Conservation (phyloP, 2,113 vertebrate species). For the Takifugu bimaculatus region DNA sequence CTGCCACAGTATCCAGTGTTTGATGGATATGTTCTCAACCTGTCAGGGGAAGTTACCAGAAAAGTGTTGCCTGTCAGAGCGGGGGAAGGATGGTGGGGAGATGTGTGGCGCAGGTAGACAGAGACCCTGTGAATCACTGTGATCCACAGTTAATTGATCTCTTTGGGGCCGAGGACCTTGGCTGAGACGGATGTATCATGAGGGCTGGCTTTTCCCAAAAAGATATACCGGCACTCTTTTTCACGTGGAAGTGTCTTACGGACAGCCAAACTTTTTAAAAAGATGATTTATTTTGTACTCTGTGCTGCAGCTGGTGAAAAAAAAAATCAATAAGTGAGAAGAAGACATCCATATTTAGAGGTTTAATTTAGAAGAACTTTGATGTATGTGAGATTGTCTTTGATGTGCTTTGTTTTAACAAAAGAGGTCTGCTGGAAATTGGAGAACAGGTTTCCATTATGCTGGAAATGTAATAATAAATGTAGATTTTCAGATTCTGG, state of each 20-base stretch:
- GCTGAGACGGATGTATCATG: slow-evolving; percentile 14
- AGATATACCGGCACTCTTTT: background rate
- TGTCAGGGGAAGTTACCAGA: slow-evolving; percentile 62
- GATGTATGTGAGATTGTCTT: too few relatives aligned
- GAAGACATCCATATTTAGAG: too few relatives aligned
- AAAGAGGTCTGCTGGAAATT: too few relatives aligned
- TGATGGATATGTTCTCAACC: slow-evolving; percentile 69
- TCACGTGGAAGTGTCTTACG: background rate
- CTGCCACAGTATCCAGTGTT: slow-evolving; percentile 47
- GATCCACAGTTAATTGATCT: slow-evolving; percentile 66
- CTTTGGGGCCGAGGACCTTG: slow-evolving; percentile 54
- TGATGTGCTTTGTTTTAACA: too few relatives aligned
- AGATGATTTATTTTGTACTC: too few relatives aligned
- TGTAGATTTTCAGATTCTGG: too few relatives aligned
- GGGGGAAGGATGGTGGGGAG: slow-evolving; percentile 31
- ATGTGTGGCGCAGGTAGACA: slow-evolving; percentile 36
- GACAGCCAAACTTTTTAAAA: too few relatives aligned
- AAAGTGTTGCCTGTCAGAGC: slow-evolving; percentile 66
- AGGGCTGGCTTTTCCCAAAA: slow-evolving; percentile 3
- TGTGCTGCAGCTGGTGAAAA: too few relatives aligned
- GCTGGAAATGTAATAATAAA: too few relatives aligned
- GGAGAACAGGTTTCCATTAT: too few relatives aligned
- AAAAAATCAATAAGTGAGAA: too few relatives aligned
- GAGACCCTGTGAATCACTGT: slow-evolving; percentile 48
- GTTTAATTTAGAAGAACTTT: too few relatives aligned